Conservation (phyloP, 1,140 invertebrate species). For the Sipha flava region DNA sequence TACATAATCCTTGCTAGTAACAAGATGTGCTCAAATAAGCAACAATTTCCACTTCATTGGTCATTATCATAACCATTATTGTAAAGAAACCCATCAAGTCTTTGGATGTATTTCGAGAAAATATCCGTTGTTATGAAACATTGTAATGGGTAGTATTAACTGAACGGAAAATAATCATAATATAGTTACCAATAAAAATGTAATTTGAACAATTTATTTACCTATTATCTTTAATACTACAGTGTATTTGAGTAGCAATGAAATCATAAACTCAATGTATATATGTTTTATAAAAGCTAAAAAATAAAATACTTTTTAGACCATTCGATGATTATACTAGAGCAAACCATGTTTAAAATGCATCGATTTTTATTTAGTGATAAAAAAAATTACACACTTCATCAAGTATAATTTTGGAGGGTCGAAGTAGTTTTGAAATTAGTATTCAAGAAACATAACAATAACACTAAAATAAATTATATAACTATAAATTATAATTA, state of each 20-base stretch:
- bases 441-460: background rate
- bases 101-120: background rate
- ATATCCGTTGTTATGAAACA: background rate
- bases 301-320: too few relatives aligned
- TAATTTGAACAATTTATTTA: too few relatives aligned
- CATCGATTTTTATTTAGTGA: background rate
- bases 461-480: background rate
- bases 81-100: background rate
- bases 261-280: too few relatives aligned
- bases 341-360: background rate
- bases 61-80: conserved; percentile 4
- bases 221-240: too few relatives aligned
- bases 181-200: too few relatives aligned
- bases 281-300: too few relatives aligned
- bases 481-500: background rate
- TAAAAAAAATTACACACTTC: background rate
- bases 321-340: too few relatives aligned
- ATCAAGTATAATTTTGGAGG: background rate
- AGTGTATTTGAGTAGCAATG: too few relatives aligned
- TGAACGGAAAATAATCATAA: too few relatives aligned
- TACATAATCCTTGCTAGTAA: conserved; percentile 4
- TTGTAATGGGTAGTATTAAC: background rate
- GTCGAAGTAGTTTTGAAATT: background rate
- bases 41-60: conserved; percentile 23
- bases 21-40: background rate